A percentile compares a stretch with the other conserved stretches of the same genome.
Evolutionary conservation across 2,888 invertebrate genomes (phyloP).

Genomic region (Escarpia spicata): DNA sequence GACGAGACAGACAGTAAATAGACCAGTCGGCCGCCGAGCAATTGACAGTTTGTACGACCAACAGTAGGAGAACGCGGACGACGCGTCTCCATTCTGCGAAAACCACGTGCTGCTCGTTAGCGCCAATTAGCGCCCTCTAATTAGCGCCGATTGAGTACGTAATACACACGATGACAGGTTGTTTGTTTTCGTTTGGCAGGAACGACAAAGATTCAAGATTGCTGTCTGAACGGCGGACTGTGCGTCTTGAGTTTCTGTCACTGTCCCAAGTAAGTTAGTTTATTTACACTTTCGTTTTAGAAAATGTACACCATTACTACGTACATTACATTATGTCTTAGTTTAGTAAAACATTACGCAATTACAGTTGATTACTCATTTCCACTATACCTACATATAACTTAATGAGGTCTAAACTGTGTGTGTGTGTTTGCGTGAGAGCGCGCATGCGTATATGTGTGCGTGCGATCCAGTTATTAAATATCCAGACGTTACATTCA

Average conservation of each 20-base stretch:
- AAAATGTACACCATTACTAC: too few species aligned
- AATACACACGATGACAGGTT: slow-evolving; percentile 10
- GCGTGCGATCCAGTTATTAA: too few species aligned
- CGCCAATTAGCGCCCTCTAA: neutral
- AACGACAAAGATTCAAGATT: neutral
- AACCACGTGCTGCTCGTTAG: slow-evolving; percentile 13
- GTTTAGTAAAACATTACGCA: too few species aligned
- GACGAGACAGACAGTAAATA: slow-evolving; percentile 5
- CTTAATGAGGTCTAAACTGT: too few species aligned
- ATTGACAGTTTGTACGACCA: neutral
- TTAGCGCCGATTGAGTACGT: slow-evolving; percentile 16
- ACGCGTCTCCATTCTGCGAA: neutral
- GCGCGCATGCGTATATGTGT: too few species aligned
- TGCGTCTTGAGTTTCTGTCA: slow-evolving; percentile 16
- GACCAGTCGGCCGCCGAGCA: neutral
- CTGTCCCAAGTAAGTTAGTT: neutral
- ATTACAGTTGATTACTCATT: too few species aligned
- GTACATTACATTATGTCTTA: too few species aligned
- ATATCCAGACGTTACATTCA: neutral
- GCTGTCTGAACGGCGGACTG: neutral
- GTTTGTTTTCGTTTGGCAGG: slow-evolving; percentile 10
- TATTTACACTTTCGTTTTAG: neutral
- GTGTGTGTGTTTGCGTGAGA: too few species aligned
- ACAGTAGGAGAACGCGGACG: neutral
- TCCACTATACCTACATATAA: too few species aligned